Base-by-base conservation (phyloP, 2,888 invertebrate species). In the Thysanoteuthis rhombus region DNA sequence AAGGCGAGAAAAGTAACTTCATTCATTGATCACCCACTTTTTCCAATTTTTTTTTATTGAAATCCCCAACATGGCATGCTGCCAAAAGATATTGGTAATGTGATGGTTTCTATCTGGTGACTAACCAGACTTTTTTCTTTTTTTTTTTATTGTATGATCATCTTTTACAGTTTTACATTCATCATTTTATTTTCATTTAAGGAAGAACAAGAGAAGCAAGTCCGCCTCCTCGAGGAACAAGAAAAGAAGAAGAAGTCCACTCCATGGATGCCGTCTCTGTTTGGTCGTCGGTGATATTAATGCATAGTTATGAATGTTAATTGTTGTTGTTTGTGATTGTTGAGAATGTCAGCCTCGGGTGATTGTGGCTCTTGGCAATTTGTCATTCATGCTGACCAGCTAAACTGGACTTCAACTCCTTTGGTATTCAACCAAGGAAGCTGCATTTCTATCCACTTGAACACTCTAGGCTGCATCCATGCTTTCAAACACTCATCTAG, bases 291-390 rank as follows among this genome's bases (percentile, higher is more conserved):
- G 75, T 75, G 75, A 75, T 75, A n/a, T n/a, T n/a, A 75, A 75
- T 36, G n/a, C 75, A n/a, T 75, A 75, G n/a, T n/a, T 75, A 75
- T 75, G 75, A n/a, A 75, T 75, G 75, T 75, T n/a, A 36, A 16
- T 75, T n/a, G 75, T n/a, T n/a, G 75, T 75, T n/a, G n/a, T 75
- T n/a, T 75, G n/a, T 75, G 75, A 75, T n/a, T 75, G 75, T 75
- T n/a, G n/a, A 10, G 12, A 75, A 75, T 75, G 75, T 75, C 75
- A 75, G 75, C 75, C 75, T n/a, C 12, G n/a, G 10, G 75, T 36
- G 75, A 75, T 75, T n/a, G n/a, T 75, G n/a, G n/a, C 75, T 75
- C n/a, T 75, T 10, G n/a, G 12, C 75, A 75, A 75, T 16, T 75
- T n/a, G n/a, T n/a, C 75, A 19, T n/a, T 16, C n/a, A n/a, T 16